Evolutionary conservation across 2,113 vertebrate genomes (phyloP), one percentile per base, ranked within the genome.

Genomic region (Rhipidura dahli): DNA sequence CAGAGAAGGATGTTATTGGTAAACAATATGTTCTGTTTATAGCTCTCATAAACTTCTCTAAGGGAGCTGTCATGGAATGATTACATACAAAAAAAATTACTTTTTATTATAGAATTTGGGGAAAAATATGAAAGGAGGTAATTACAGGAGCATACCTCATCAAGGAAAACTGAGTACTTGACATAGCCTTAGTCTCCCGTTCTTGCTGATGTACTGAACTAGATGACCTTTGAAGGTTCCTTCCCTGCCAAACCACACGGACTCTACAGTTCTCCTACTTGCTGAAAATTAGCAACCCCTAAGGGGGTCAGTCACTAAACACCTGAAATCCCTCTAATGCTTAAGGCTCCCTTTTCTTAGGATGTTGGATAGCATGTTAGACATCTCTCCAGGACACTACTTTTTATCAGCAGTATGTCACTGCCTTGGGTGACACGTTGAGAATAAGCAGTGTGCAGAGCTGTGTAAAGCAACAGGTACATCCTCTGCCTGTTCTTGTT

Each of bases 1-100:
- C 45, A 83, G 87, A 95, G 61, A 71, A 53, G 11, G 90, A 89
- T 60, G 27, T 70, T 90, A n/a, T 69, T 70, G 51, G 51, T 84
- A 83, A 97, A 83, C 15, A 47, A 2, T 51, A 39, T 82, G 64
- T 95, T 87, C 51, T 93, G 35, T 91, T 95, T 87, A 51, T 42
- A 70, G 37, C 40, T 59, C 3, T 0, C 18, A 50, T 40, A 37
- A 89, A 69, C 7, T 30, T 17, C 49, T 90, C 42, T 87, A 66
- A 75, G n/a, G 27, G 49, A 94, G 19, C 21, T 60, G 22, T 59
- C 27, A 15, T 30, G 80, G 54, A 51, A 31, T 26, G 11, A 51
- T 51, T 15, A 35, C 39, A 28, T 64, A 30, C 4, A 61, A n/a
- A 40, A 59, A 50, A 59, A 50, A 23, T n/a, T n/a, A 51, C 21